Conservation (phyloP, 2,888 invertebrate genomes). For the Lasioglossum figueresi region DNA sequence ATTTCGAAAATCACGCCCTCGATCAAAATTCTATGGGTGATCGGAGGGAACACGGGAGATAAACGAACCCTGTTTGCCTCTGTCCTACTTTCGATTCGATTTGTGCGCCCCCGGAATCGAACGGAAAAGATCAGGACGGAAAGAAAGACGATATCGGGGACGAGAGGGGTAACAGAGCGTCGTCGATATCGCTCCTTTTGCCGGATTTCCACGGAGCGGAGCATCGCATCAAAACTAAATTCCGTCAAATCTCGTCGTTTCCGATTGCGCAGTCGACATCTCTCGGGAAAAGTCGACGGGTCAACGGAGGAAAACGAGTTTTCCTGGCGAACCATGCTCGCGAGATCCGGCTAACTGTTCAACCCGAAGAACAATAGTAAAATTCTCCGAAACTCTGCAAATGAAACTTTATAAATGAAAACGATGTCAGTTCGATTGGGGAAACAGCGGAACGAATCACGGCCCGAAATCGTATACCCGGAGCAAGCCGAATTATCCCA, state of each 20-base stretch:
- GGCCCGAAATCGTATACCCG: neutral
- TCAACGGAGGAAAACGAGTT: neutral
- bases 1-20: conserved; percentile 24
- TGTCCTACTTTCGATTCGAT: conserved; percentile 71
- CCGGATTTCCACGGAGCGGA: conserved; percentile 41
- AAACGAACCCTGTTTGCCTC: conserved; percentile 62
- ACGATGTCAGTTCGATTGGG: neutral
- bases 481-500: neutral
- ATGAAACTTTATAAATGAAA: neutral
- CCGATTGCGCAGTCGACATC: conserved; percentile 35
- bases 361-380: neutral
- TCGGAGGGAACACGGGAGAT: conserved; percentile 43
- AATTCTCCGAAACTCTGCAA: neutral
- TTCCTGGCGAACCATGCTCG: neutral
- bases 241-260: conserved; percentile 54
- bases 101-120: conserved; percentile 62
- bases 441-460: neutral
- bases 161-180: neutral
- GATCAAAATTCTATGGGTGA: conserved; percentile 33
- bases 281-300: conserved; percentile 21
- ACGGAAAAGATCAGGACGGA: conserved; percentile 40
- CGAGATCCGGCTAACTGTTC: neutral
- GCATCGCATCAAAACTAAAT: conserved; percentile 49
- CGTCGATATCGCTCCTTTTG: conserved; percentile 43
- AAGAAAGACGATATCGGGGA: conserved; percentile 44